Base-by-base conservation (phyloP, 2,797 vertebrate species). In the Alfaro cultratus region DNA sequence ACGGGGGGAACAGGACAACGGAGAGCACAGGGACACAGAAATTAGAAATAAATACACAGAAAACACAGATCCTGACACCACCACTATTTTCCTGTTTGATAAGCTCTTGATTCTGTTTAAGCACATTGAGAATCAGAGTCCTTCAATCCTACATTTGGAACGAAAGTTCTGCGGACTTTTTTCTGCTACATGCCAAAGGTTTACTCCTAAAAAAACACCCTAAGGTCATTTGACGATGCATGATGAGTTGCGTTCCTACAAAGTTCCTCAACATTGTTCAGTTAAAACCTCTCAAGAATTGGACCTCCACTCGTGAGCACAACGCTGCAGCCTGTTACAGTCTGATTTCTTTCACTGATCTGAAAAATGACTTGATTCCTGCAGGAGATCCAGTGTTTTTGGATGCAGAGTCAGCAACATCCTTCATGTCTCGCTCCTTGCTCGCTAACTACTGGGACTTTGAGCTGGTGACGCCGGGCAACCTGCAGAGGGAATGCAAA, bases 401-500 rank as follows among this genome's bases (percentile, higher is more conserved):
- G 90, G 92, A 91, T 13, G 81, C 91, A 9, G 82, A 85, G 23
- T 73, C 92, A 0, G 97, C 97, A 0, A 85, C 85, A 36, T 92
- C 89, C 62, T 97, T 97, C 92, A 90, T 98, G 86, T 94, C 94
- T 2, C 96, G 97, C 60, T 87, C 94, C 0, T 94, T 96, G 68
- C 95, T 97, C 64, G 97, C 95, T 77, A 98, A 98, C 91, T 95
- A 89, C 85, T 98, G 96, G 97, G 97, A 98, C 93, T 95, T 98
- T 79, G 97, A 98, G 91, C 1, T 97, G 78, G 49, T 97, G 46
- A 92, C 93, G 0, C 15, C 88, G 0, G 97, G 77, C 12, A 87
- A 93, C 82, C 36, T 98, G 81, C 91, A 98, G 87, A 92, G 97
- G 29, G 97, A 98, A 80, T 98, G 97, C 79, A 0, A 0, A 0